Evolutionary conservation across 2,113 vertebrate genomes (phyloP).

Genomic region (Sturnus vulgaris): DNA sequence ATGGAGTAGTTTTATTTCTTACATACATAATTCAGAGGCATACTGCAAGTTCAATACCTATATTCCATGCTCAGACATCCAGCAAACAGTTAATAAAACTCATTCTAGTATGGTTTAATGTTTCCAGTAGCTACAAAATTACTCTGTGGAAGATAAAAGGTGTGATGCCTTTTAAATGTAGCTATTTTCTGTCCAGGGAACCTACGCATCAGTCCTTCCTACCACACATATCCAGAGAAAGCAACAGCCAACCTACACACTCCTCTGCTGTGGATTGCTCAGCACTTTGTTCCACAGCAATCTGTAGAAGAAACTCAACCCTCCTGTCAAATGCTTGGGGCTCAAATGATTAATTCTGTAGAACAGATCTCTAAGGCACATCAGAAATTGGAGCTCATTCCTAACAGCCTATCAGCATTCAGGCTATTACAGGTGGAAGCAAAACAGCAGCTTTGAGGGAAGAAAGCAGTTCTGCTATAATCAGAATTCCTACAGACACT

Average conservation of each 20-base stretch:
- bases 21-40: background rate
- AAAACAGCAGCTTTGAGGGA: background rate
- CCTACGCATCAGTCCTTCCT: background rate
- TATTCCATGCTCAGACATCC: background rate
- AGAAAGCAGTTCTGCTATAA: background rate
- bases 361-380: background rate
- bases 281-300: background rate
- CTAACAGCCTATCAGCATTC: background rate
- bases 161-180: background rate
- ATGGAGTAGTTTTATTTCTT: background rate
- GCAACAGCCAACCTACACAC: conserved; percentile 25
- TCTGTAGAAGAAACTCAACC: background rate
- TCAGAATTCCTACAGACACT: background rate
- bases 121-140: background rate
- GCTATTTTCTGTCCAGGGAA: conserved; percentile 18
- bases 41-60: background rate
- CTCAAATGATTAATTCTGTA: background rate
- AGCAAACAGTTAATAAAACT: background rate
- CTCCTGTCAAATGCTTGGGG: background rate
- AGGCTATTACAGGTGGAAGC: background rate
- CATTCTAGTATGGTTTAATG: background rate
- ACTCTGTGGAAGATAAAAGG: background rate
- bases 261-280: background rate
- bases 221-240: conserved; percentile 1
- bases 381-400: background rate